Conservation (phyloP, 2,888 invertebrate species). For the Eupithecia pulchellata region DNA sequence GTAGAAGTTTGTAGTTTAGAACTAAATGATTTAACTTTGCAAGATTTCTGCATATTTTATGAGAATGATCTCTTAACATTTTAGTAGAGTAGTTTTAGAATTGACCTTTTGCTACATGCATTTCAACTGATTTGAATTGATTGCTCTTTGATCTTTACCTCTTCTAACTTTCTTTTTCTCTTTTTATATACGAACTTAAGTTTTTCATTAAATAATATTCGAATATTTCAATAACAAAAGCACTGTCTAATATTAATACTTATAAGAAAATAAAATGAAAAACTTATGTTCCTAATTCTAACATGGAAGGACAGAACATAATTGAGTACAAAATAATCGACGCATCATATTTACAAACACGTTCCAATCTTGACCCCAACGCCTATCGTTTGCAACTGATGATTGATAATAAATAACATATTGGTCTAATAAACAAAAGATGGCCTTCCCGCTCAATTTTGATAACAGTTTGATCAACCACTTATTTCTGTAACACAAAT, state of each 20-base stretch:
- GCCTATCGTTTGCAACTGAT: conserved; percentile 13
- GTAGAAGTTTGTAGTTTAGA: not conserved
- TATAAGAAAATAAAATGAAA: conserved; percentile 9
- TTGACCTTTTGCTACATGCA: not conserved
- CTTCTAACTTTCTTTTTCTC: conserved; percentile 17
- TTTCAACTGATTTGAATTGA: not conserved
- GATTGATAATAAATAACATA: too few relatives aligned
- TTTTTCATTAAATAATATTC: conserved; percentile 15
- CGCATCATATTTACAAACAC: not conserved
- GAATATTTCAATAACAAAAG: not conserved
- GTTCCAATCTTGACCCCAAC: conserved; percentile 20
- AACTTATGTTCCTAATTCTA: conserved; percentile 22
- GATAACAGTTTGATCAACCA: not conserved
- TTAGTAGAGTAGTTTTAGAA: not conserved
- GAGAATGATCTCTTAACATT: not conserved
- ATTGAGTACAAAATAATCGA: not conserved
- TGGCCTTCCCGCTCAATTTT: conserved; percentile 13
- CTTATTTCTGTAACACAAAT: not conserved
- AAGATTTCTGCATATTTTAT: not conserved
- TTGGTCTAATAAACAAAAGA: conserved; percentile 17
- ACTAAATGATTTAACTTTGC: not conserved
- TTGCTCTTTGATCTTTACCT: conserved; percentile 6
- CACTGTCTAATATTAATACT: not conserved
- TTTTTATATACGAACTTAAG: conserved; percentile 10
- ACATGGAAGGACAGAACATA: conserved; percentile 27